These are phyloP conservation scores for Microcebus jonahi DNA, from an alignment of 2,113 vertebrate species.

Conservation along the genomic window DNA sequence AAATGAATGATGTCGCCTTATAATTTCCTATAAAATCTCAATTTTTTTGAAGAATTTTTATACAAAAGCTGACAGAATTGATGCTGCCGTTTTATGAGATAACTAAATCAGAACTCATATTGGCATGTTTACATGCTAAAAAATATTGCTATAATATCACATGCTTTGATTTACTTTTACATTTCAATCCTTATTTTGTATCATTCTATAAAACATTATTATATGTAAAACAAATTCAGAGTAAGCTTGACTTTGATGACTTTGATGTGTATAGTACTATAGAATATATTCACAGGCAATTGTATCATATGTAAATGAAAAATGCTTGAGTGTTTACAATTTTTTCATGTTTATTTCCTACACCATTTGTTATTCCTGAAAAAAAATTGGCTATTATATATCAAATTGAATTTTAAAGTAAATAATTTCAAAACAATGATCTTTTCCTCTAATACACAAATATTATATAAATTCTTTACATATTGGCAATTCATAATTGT, in stretches of 20 bases:
- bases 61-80: conserved; percentile 33
- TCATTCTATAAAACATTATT: background rate
- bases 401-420: background rate
- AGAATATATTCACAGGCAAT: background rate
- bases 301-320: background rate
- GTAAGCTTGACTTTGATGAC: background rate
- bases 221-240: background rate
- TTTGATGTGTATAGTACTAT: background rate
- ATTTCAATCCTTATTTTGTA: background rate
- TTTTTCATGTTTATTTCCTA: background rate
- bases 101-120: conserved; percentile 13
- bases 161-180: background rate
- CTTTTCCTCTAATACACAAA: background rate
- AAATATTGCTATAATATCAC: background rate
- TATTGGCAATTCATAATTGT: background rate
- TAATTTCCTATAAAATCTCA: conserved; percentile 15
- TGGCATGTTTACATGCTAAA: background rate
- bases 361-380: background rate
- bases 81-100: conserved; percentile 16
- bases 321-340: background rate
- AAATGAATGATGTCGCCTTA: conserved; percentile 11
- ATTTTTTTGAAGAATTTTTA: conserved; percentile 34
- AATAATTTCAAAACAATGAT: background rate
- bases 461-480: background rate
- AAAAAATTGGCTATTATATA: background rate